A percentile compares a stretch with the other conserved stretches of the same genome.
These are phyloP conservation scores for Neostethus bicornis DNA, from an alignment of 2,797 vertebrate genomes.

Conservation along the genomic window DNA sequence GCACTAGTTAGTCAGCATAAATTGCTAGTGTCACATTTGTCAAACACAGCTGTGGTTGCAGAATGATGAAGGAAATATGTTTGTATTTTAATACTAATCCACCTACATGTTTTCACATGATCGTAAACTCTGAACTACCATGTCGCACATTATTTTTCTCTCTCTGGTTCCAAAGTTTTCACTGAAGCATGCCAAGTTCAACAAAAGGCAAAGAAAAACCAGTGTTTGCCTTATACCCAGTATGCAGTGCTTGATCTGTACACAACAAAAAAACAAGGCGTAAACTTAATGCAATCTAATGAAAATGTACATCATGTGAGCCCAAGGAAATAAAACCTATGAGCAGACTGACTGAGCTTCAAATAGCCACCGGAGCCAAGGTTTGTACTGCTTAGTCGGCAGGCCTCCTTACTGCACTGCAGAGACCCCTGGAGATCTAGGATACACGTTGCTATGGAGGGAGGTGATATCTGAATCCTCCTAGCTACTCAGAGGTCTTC, in stretches of 20 bases:
- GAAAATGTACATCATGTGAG: slow-evolving; percentile 29
- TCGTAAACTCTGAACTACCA: slow-evolving; percentile 1
- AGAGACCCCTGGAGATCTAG: slow-evolving; percentile 32
- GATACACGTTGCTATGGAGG: slow-evolving; percentile 26
- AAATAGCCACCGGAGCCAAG: slow-evolving; percentile 33
- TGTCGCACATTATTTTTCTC: slow-evolving; percentile 7
- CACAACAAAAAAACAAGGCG: slow-evolving; percentile 47
- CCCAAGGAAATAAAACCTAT: slow-evolving; percentile 43
- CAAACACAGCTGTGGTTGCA: slow-evolving; percentile 20
- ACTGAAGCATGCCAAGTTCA: slow-evolving; percentile 46
- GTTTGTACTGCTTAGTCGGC: slow-evolving; percentile 44
- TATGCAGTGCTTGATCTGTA: slow-evolving; percentile 32
- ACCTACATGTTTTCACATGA: slow-evolving; percentile 23
- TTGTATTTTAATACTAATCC: slow-evolving; percentile 31
- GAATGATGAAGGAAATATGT: slow-evolving; percentile 18
- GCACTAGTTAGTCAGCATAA: slow-evolving; percentile 62
- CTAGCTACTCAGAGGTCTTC: slow-evolving; percentile 28
- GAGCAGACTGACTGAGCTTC: slow-evolving; percentile 36
- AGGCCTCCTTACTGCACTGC: slow-evolving; percentile 23
- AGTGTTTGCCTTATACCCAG: slow-evolving; percentile 36
- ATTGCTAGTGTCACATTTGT: slow-evolving; percentile 43
- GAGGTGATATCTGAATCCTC: slow-evolving; percentile 31
- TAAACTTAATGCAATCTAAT: slow-evolving; percentile 30
- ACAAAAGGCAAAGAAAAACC: slow-evolving; percentile 31
- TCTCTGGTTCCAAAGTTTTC: slow-evolving; percentile 35